These are phyloP conservation scores for Intellagama lesueurii DNA, from an alignment of 2,797 vertebrate genomes.

Conservation along the genomic window DNA sequence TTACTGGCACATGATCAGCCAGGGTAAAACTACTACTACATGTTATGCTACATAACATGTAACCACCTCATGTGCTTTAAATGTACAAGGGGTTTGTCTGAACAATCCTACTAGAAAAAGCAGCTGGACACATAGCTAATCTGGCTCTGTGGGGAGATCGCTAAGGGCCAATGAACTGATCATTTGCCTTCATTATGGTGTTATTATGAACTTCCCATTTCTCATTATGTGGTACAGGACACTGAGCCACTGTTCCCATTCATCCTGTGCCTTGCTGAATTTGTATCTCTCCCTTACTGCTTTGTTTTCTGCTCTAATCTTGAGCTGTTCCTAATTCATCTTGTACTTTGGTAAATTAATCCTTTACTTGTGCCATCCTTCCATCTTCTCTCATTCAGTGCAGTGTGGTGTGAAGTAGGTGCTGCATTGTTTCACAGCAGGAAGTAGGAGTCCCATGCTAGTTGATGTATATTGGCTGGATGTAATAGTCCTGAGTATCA, in stretches of 20 bases:
- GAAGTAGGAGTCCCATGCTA: background rate
- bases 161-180: background rate
- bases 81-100: background rate
- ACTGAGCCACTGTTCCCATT: background rate
- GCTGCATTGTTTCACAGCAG: background rate
- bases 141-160: background rate
- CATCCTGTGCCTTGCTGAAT: background rate
- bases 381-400: no score
- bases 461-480: no score
- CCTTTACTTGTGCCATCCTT: background rate
- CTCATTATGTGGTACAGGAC: no score
- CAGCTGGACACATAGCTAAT: background rate
- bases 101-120: background rate
- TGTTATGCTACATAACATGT: background rate
- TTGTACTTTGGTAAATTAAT: background rate
- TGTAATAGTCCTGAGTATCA: background rate
- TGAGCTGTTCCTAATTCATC: background rate
- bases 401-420: background rate
- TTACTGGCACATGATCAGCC: no score
- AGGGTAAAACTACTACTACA: no score
- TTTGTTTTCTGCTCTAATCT: background rate
- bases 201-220: no score
- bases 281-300: background rate
- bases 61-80: background rate
- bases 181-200: background rate